Base-by-base conservation (phyloP, 1,140 invertebrate species). In the Galleria mellonella region DNA sequence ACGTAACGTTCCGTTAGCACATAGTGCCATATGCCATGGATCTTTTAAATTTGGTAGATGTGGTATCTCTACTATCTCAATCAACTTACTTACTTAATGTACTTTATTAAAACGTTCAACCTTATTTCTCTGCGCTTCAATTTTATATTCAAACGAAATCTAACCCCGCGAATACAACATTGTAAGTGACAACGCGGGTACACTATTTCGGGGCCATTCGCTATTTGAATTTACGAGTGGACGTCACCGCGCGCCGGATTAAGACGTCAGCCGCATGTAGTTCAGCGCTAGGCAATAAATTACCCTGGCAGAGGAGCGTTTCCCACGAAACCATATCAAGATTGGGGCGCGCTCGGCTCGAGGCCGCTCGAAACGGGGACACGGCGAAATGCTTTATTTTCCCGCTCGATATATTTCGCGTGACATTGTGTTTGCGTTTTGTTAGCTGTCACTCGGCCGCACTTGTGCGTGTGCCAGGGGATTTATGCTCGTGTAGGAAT, bases 301-400 rank as follows among this genome's bases (percentile, higher is more conserved):
- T 67, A 68, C 55, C 49, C 36, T 43, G 37, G 47, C 42, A 17
- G 37, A 53, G 52, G 49, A 62, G 61, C 67, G 17, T 23, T 23
- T 71, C 67, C 67, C 67, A 71, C 67, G 67, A 61, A 56, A 50
- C 48, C 49, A 48, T 64, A 71, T 71, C 67, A 62, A 64, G 63
- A 67, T 67, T 55, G 57, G 45, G 35, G 48, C 44, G 17, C 17
- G 17, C 17, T 23, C 17, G 17, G 47, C 47, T 36, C 30, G 53
- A 44, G 50, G 23, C 41, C 42, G 44, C 51, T 28, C 42, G 11
- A 28, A 65, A 66, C 56, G 53, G 60, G 57, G 59, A 59, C 63
- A 60, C 56, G 40, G 39, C 49, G 51, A 55, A 51, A 63, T 56
- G 60, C 62, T 57, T 69, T 65, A 62, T 69, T 69, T 60, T 60